Evolutionary conservation across 2,797 vertebrate genomes (phyloP).

Genomic region (Siniperca obscura): DNA sequence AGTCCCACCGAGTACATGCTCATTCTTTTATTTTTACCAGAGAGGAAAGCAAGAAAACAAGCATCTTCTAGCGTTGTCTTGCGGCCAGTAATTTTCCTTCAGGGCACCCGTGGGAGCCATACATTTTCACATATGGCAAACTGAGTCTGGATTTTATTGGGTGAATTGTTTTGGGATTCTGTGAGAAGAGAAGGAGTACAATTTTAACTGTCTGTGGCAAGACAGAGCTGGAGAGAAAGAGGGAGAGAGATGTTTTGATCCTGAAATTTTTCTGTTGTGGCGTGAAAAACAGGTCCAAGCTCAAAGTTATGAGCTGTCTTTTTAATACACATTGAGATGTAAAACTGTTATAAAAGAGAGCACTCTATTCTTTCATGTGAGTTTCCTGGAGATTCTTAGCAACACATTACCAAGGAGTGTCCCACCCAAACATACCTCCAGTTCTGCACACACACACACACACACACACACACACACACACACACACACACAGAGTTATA

Average conservation of each 20-base stretch:
- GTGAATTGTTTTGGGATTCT: slow-evolving; percentile 77
- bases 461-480: slow-evolving; percentile 7
- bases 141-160: slow-evolving; percentile 74
- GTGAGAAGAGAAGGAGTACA: slow-evolving; percentile 74
- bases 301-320: slow-evolving; percentile 23
- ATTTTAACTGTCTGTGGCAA: slow-evolving; percentile 70
- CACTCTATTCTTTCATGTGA: slow-evolving; percentile 22
- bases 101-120: slow-evolving; percentile 76
- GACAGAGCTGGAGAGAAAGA: slow-evolving; percentile 34
- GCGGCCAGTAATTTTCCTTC: slow-evolving; percentile 72
- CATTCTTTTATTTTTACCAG: slow-evolving; percentile 30
- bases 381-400: slow-evolving; percentile 32
- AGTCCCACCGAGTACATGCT: slow-evolving; percentile 46
- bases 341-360: slow-evolving; percentile 8
- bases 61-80: slow-evolving; percentile 68
- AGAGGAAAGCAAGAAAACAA: slow-evolving; percentile 66
- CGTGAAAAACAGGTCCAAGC: slow-evolving; percentile 37
- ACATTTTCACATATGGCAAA: slow-evolving; percentile 77
- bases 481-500: slow-evolving; percentile 12
- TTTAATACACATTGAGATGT: slow-evolving; percentile 17
- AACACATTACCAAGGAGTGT: slow-evolving; percentile 37
- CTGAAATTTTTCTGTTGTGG: slow-evolving; percentile 39
- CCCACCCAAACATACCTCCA: slow-evolving; percentile 10
- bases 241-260: slow-evolving; percentile 49
- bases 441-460: slow-evolving; percentile 16